Base-by-base conservation (phyloP, 2,113 vertebrate species). In the Corapipo altera region DNA sequence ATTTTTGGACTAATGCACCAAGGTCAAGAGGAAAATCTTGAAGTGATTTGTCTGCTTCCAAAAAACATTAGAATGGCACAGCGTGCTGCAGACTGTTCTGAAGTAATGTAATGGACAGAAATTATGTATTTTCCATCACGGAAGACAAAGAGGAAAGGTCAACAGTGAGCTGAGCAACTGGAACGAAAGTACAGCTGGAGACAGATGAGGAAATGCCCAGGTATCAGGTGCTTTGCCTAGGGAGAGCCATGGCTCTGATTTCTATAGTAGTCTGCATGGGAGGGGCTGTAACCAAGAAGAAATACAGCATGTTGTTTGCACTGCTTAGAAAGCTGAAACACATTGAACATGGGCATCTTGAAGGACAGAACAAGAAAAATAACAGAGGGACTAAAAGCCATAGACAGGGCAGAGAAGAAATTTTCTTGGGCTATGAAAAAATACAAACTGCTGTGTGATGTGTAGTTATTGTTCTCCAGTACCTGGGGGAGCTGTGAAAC, bases 61-160 rank as follows among this genome's bases (percentile, higher is more conserved):
- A 87, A 87, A 74, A 71, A 17, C 39, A 44, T 35, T 35, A 49
- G 49, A 84, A 70, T 19, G 43, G 66, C 52, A 59, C 20, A 72
- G 33, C 4, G n/a, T 49, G 51, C 83, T 62, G 83, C 75, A 95
- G 75, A 37, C 30, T 81, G 65, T 32, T 91, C 80, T 77, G 59
- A 81, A 91, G 69, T 51, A 73, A 26, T 15, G 55, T 17, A 37
- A 13, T 30, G 28, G 39, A 78, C n/a, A 75, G 55, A 49, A 89
- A 81, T 32, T 35, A 58, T 37, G 58, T 57, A 37, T 88, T 88
- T 93, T 91, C 83, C 44, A 52, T 43, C 35, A 69, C 48, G 14
- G n/a, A 77, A 91, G 59, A 91, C 55, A 73, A 80, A 92, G 65
- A 91, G 41, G 61, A 83, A 88, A 96, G 64, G 72, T 70, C 15